These are phyloP conservation scores for Procapra przewalskii DNA, from an alignment of 2,113 vertebrate species.

Conservation along the genomic window DNA sequence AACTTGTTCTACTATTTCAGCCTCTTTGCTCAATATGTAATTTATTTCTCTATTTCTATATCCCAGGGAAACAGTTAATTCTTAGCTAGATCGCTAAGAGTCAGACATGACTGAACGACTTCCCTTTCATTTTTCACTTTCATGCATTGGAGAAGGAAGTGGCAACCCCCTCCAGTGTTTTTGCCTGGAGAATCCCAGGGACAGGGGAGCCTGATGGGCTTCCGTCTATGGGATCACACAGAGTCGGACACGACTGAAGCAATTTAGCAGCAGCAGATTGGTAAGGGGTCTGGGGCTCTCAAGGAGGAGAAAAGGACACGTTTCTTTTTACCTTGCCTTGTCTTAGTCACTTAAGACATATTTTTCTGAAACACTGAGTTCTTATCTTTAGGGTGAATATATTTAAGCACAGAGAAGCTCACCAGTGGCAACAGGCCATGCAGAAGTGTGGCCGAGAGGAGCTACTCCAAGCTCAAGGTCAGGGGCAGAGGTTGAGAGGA, in stretches of 20 bases:
- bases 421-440: fast-evolving
- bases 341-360: background rate
- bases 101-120: no score
- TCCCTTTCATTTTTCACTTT: no score
- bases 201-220: no score
- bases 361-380: background rate
- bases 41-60: background rate
- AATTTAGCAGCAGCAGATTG: background rate
- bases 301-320: background rate
- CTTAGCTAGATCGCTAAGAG: background rate
- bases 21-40: background rate
- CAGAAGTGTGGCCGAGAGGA: no score
- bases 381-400: background rate
- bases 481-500: no score
- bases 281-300: background rate
- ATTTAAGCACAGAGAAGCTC: background rate
- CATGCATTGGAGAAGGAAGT: no score
- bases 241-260: no score
- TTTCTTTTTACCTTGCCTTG: background rate
- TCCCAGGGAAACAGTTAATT: background rate
- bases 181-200: no score
- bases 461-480: no score
- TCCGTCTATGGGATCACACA: no score
- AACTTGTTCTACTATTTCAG: background rate
- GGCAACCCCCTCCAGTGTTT: no score